Conservation (phyloP, 2,113 vertebrate genomes). For the Stegostoma tigrinum region DNA sequence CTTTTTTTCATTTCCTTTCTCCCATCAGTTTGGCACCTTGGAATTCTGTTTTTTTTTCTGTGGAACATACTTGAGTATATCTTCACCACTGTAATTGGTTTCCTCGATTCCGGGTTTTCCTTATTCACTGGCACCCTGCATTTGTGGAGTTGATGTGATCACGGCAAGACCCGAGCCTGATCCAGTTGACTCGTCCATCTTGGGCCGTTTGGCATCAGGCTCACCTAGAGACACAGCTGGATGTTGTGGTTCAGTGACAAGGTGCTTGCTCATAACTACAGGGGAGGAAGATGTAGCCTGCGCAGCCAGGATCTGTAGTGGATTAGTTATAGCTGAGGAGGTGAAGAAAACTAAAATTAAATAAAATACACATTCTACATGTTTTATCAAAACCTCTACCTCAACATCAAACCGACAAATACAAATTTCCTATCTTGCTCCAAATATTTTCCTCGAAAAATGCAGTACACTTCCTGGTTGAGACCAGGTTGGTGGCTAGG, state of each 20-base stretch:
- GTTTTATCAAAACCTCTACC: not conserved
- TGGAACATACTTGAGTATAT: conserved; percentile 40
- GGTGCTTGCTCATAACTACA: conserved; percentile 70
- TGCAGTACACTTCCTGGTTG: not conserved
- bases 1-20: not conserved
- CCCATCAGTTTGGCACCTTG: conserved; percentile 43
- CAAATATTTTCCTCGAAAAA: not conserved
- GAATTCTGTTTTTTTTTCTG: conserved; percentile 38
- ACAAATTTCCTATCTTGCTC: not conserved
- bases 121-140: conserved; percentile 65
- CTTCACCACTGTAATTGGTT: conserved; percentile 38
- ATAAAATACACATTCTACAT: not conserved
- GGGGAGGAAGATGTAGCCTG: conserved; percentile 90
- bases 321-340: conserved; percentile 72
- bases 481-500: not conserved
- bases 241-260: conserved; percentile 57
- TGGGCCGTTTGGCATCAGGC: conserved; percentile 74
- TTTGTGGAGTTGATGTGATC: conserved; percentile 66
- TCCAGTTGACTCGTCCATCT: conserved; percentile 65
- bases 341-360: not conserved
- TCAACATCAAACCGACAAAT: not conserved
- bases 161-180: conserved; percentile 62
- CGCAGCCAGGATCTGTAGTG: conserved; percentile 87
- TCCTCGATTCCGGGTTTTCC: conserved; percentile 47
- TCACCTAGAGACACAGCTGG: conserved; percentile 54